phyloP scores from a whole-genome alignment of 2,888 invertebrate genomes.

The Perdita meconis region DNA sequence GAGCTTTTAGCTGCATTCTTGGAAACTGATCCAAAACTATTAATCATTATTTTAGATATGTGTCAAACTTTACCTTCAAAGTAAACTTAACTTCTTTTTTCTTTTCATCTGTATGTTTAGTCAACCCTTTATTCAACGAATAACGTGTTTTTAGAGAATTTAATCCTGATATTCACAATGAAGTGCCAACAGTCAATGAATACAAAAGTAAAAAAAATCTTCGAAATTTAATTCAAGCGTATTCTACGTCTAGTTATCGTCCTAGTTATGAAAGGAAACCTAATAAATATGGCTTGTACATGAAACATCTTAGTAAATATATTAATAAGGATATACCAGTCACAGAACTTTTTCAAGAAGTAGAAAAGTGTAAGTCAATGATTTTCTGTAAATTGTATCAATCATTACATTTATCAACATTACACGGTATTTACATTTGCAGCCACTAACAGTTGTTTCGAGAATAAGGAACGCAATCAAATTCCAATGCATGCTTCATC shows the following conservation, averaged over 20 bases:
- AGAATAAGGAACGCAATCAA: slow-evolving; percentile 77
- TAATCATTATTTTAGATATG: slow-evolving; percentile 81
- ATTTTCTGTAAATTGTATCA: background rate
- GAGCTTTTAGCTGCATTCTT: slow-evolving; percentile 75
- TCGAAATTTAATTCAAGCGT: slow-evolving; percentile 79
- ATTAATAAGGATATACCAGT: slow-evolving; percentile 76
- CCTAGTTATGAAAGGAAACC: slow-evolving; percentile 78
- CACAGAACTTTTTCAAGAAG: slow-evolving; percentile 78
- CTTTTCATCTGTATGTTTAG: background rate
- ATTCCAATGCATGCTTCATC: slow-evolving; percentile 79
- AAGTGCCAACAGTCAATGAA: slow-evolving; percentile 75
- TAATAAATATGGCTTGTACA: slow-evolving; percentile 77
- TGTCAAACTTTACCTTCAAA: slow-evolving; percentile 80
- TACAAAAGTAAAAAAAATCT: slow-evolving; percentile 76
- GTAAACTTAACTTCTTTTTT: slow-evolving; percentile 60
- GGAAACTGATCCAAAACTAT: slow-evolving; percentile 76
- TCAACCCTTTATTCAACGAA: background rate
- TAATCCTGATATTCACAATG: slow-evolving; percentile 78
- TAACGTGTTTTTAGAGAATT: slow-evolving; percentile 69
- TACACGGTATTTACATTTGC: slow-evolving; percentile 48
- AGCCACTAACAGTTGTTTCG: slow-evolving; percentile 78
- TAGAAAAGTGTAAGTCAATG: slow-evolving; percentile 75
- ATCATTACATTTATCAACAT: background rate
- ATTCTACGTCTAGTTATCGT: slow-evolving; percentile 80
- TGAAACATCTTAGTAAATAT: slow-evolving; percentile 78